Evolutionary conservation across 2,888 invertebrate genomes (phyloP).

Genomic region (Trissolcus japonicus): DNA sequence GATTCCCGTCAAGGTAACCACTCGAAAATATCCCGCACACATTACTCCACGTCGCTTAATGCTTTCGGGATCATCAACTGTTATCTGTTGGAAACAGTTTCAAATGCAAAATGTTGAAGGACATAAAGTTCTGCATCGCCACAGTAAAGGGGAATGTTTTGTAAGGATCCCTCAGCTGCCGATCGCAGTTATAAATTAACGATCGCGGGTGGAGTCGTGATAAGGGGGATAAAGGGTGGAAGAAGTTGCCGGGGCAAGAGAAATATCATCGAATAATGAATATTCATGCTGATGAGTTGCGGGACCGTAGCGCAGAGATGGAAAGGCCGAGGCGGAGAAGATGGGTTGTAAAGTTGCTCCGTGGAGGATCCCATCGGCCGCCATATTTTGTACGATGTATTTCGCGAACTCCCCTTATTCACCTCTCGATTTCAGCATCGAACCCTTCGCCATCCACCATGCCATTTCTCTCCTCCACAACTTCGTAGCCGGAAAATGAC

Average conservation of each 20-base stretch:
- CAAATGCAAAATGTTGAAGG: conserved; percentile 50
- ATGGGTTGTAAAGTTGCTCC: conserved; percentile 74
- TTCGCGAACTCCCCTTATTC: conserved; percentile 58
- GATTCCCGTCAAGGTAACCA: conserved; percentile 3
- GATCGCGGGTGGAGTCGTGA: conserved; percentile 63
- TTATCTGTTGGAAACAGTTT: conserved; percentile 53
- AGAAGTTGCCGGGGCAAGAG: conserved; percentile 62
- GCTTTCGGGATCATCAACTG: conserved; percentile 34
- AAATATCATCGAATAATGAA: conserved; percentile 76
- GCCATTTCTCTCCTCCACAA: conserved; percentile 61
- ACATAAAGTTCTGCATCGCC: conserved; percentile 48
- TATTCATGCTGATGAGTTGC: conserved; percentile 76
- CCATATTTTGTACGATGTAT: conserved; percentile 74
- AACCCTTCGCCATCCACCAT: conserved; percentile 56
- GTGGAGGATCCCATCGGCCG: conserved; percentile 73
- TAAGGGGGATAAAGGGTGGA: conserved; percentile 59
- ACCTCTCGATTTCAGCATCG: conserved; percentile 51
- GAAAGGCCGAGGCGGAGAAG: conserved; percentile 66
- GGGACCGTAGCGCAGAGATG: conserved; percentile 69
- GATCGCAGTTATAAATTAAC: conserved; percentile 74
- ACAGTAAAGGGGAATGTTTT: conserved; percentile 51
- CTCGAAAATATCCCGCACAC: conserved; percentile 22
- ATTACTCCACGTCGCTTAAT: conserved; percentile 13
- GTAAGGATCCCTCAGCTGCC: conserved; percentile 67
- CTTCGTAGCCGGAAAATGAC: conserved; percentile 54